Conservation (phyloP, 1,140 invertebrate species). For the Berghia stephanieae region DNA sequence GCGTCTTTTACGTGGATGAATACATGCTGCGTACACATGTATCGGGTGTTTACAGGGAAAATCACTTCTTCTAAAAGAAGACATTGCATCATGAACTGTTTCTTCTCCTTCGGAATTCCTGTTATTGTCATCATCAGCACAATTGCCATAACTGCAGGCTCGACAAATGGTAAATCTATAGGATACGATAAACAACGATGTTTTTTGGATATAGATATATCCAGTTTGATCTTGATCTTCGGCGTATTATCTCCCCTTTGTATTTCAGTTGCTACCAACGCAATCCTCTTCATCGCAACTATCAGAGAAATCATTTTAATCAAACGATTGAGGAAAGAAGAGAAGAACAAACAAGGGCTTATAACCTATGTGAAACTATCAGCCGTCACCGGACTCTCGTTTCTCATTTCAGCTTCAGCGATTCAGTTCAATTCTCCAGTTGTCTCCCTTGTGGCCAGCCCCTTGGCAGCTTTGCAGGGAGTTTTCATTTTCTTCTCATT, state of each 20-base stretch:
- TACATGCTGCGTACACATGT: slow-evolving; percentile 77
- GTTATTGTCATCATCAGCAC: background rate
- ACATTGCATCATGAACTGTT: background rate
- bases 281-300: slow-evolving; percentile 12
- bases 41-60: slow-evolving; percentile 67
- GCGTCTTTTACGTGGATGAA: slow-evolving; percentile 94
- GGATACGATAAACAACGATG: slow-evolving; percentile 15
- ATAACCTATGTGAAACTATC: slow-evolving; percentile 30
- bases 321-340: background rate
- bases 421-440: background rate
- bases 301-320: slow-evolving; percentile 13
- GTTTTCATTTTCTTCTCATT: slow-evolving; percentile 1
- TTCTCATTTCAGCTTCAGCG: background rate
- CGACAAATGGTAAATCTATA: background rate
- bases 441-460: background rate
- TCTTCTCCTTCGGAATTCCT: background rate
- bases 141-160: background rate
- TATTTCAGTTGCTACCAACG: slow-evolving; percentile 4
- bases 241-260: slow-evolving; percentile 2
- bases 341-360: background rate
- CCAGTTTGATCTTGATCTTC: background rate
- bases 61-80: background rate
- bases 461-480: background rate
- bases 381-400: slow-evolving; percentile 14
- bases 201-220: slow-evolving; percentile 25